Evolutionary conservation across 2,797 vertebrate species (phyloP).

Genomic region (Echeneis naucrates): DNA sequence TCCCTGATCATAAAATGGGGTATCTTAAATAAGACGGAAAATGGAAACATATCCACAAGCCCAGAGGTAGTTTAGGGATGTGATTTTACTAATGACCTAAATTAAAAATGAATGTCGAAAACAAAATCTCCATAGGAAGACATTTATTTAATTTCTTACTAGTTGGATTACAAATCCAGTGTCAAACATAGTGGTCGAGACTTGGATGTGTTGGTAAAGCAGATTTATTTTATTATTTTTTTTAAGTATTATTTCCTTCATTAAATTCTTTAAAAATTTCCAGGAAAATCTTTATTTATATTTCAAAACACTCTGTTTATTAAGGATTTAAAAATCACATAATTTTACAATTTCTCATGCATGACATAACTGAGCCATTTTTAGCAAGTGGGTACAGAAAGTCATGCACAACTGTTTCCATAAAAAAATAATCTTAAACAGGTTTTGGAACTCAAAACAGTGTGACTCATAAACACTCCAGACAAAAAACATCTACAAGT

Average conservation of each 20-base stretch:
- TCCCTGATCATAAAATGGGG: constrained; percentile 9
- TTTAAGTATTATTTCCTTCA: no score
- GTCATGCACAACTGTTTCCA: constrained; percentile 13
- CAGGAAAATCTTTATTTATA: constrained; percentile 34
- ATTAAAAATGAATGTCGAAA: constrained; percentile 5
- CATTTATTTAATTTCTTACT: neutral
- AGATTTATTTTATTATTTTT: no score
- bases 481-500: constrained; percentile 62
- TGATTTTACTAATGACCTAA: neutral
- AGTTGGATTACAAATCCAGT: constrained; percentile 2
- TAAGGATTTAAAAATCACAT: constrained; percentile 28
- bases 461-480: constrained; percentile 44
- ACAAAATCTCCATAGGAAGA: no score
- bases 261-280: constrained; percentile 26
- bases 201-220: constrained; percentile 6
- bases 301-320: constrained; percentile 42
- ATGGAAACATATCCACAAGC: constrained; percentile 17
- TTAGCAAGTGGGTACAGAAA: constrained; percentile 36
- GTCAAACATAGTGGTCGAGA: neutral
- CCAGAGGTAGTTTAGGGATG: neutral
- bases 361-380: constrained; percentile 45
- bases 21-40: neutral
- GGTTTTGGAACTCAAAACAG: constrained; percentile 40
- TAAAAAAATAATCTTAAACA: constrained; percentile 54
- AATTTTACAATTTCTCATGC: constrained; percentile 52